Evolutionary conservation across 2,113 vertebrate genomes (phyloP), one percentile per base, ranked within the genome.

Genomic region (Gobio gobio): DNA sequence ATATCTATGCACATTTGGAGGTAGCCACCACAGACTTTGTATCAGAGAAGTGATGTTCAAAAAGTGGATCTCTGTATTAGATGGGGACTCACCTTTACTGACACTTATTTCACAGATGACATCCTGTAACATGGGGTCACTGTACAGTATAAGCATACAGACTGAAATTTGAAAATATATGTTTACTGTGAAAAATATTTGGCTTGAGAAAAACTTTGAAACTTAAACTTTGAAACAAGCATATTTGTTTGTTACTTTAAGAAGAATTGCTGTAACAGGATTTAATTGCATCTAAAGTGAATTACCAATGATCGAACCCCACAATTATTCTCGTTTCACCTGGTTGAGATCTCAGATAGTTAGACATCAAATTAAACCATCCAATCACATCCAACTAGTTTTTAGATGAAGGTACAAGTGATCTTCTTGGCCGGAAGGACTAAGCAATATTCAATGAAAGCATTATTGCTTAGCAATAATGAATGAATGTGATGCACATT

Each of bases 401-500:
- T 80, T 64, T 10, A 61, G 7, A 33, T 59, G 24, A 54, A 77
- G 74, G 49, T 12, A 33, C 40, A 63, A 80, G 56, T 47, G 14
- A 66, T 68, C 43, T 14, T 68, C 24, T 36, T 80, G 8, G 56
- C 13, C 22, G 4, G 9, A 43, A 47, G 8, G 24, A 14, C 54
- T 36, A 43, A 78, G 36, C 56, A 61, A 78, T 49, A 64, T 64
- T 80, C 59, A 64, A 22, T 63, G 24, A n/a, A 29, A 16, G 9
- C 78, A 64, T 80, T 80, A 80, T 80, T 26, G 58, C 59, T 24
- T 10, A 80, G 64, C 59, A 85, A 54, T 88, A 88, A 85, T 83
- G 70, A 83, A 86, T 79, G 80, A 64, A 84, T 81, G 59, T 81
- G 85, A 84, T 83, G 66, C 77, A 24, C 49, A 81, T 64, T 81